A percentile compares a stretch with the other conserved stretches of the same genome.
Conservation (phyloP, 2,888 invertebrate genomes). For the Epinotia nisella region DNA sequence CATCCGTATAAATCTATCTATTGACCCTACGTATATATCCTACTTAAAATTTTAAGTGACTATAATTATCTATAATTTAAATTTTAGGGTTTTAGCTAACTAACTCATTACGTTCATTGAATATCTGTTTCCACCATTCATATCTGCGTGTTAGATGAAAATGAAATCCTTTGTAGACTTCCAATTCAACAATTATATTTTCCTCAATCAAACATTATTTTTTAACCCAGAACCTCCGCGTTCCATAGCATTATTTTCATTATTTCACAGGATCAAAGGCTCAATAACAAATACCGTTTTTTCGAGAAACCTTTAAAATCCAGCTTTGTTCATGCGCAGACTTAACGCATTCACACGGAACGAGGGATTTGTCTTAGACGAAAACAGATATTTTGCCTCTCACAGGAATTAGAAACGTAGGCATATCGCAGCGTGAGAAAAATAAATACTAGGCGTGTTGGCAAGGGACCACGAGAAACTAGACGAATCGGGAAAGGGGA, state of each 20-base stretch:
- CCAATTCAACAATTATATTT: constrained; percentile 16
- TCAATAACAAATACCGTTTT: constrained; percentile 27
- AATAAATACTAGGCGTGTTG: constrained; percentile 35
- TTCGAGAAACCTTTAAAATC: constrained; percentile 20
- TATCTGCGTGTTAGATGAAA: background rate
- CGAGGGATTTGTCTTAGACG: constrained; percentile 29
- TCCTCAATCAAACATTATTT: background rate
- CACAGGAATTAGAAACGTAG: constrained; percentile 56
- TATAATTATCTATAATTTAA: no score
- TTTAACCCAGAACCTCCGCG: background rate
- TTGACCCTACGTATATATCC: background rate
- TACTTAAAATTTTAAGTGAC: background rate
- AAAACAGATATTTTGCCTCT: constrained; percentile 55
- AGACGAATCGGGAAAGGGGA: constrained; percentile 13
- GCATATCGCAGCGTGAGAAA: constrained; percentile 50
- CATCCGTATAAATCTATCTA: no score
- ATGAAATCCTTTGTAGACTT: background rate
- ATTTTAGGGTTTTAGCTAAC: no score
- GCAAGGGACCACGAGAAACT: constrained; percentile 4
- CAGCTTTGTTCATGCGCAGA: constrained; percentile 28
- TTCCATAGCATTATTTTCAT: background rate
- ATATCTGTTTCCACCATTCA: background rate
- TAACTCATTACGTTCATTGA: no score
- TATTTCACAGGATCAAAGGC: constrained; percentile 28
- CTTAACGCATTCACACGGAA: constrained; percentile 29